phyloP scores from a whole-genome alignment of 2,888 invertebrate genomes.

The Agrypnus murinus region DNA sequence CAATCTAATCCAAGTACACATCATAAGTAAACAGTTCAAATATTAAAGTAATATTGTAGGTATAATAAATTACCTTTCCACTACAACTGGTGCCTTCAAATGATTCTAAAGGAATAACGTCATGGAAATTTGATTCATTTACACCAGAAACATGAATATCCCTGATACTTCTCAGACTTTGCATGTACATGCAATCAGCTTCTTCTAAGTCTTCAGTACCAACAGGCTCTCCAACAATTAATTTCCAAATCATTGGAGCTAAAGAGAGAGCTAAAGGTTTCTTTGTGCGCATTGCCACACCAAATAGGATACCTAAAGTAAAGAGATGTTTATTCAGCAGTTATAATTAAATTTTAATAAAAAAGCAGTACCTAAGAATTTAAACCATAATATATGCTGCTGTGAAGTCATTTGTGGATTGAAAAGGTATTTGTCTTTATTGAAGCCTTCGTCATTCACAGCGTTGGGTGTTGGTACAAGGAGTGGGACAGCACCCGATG shows the following conservation, averaged over 20 bases:
- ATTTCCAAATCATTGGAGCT: constrained; percentile 78
- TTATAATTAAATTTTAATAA: neutral
- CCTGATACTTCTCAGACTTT: constrained; percentile 75
- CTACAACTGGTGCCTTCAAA: constrained; percentile 78
- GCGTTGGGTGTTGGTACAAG: constrained; percentile 78
- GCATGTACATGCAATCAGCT: constrained; percentile 75
- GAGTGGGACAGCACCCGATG: constrained; percentile 74
- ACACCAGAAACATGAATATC: constrained; percentile 77
- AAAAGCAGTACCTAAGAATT: constrained; percentile 73
- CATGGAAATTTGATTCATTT: constrained; percentile 75
- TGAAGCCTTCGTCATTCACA: constrained; percentile 77
- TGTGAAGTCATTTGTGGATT: constrained; percentile 75
- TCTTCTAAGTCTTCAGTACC: constrained; percentile 78
- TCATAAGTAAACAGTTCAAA: neutral
- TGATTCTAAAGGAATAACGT: constrained; percentile 77
- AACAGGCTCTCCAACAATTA: constrained; percentile 76
- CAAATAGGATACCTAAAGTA: constrained; percentile 74
- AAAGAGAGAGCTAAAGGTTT: constrained; percentile 78
- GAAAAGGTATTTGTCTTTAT: constrained; percentile 76
- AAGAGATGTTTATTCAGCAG: neutral
- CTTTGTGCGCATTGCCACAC: constrained; percentile 79
- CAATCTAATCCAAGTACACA: constrained; percentile 65
- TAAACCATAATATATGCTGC: constrained; percentile 75
- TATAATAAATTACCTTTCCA: constrained; percentile 67
- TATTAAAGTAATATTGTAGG: neutral